These are phyloP conservation scores for Hemithea aestivaria DNA, from an alignment of 2,888 invertebrate genomes.

Conservation along the genomic window DNA sequence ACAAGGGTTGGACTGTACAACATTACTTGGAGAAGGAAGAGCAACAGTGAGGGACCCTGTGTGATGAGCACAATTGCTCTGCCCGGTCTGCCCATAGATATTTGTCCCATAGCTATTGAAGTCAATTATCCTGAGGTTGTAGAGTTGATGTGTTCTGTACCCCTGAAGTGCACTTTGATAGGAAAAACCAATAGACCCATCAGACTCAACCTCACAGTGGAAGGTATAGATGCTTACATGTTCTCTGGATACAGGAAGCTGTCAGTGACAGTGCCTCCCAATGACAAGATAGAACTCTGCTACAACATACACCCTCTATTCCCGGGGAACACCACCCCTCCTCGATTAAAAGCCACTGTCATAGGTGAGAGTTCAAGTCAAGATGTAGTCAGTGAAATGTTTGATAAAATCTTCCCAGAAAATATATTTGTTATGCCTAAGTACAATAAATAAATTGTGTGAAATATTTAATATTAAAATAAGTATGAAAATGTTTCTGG, in stretches of 20 bases:
- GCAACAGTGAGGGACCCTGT: slow-evolving; percentile 43
- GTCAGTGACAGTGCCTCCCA: slow-evolving; percentile 80
- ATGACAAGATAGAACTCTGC: slow-evolving; percentile 79
- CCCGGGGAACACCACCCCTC: slow-evolving; percentile 85
- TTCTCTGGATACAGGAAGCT: slow-evolving; percentile 96
- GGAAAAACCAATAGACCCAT: slow-evolving; percentile 86
- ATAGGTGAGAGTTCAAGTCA: slow-evolving; percentile 61
- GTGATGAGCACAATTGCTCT: slow-evolving; percentile 78
- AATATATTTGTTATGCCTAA: slow-evolving; percentile 77
- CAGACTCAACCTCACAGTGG: slow-evolving; percentile 86
- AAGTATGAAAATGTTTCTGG: too few relatives aligned
- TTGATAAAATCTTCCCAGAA: slow-evolving; percentile 70
- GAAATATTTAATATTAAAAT: slow-evolving; percentile 42
- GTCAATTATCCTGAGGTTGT: slow-evolving; percentile 86
- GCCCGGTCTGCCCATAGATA: slow-evolving; percentile 78
- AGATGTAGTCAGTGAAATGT: slow-evolving; percentile 66
- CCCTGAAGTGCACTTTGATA: slow-evolving; percentile 83
- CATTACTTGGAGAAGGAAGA: slow-evolving; percentile 65
- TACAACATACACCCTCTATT: slow-evolving; percentile 90
- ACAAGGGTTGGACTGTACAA: slow-evolving; percentile 68
- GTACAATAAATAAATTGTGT: slow-evolving; percentile 69
- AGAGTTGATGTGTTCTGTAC: slow-evolving; percentile 84
- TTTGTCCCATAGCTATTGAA: slow-evolving; percentile 80
- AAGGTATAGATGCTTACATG: slow-evolving; percentile 94
- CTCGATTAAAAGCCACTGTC: slow-evolving; percentile 77